These are phyloP conservation scores for Drosophila nasuta DNA, from an alignment of 1,140 invertebrate genomes.

Conservation along the genomic window DNA sequence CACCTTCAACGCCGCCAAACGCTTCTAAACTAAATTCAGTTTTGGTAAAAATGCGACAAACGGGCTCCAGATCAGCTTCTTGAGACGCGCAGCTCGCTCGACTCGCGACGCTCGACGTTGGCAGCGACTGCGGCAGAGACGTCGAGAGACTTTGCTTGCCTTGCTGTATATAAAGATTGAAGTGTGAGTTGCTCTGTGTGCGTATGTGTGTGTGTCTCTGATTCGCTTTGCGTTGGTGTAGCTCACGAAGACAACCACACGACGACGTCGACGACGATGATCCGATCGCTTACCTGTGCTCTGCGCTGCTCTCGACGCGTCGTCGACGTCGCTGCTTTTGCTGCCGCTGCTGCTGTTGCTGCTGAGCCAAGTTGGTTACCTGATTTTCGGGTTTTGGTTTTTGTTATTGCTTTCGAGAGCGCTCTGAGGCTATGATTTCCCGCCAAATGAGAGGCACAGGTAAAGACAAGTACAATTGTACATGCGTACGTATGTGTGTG, in stretches of 20 bases:
- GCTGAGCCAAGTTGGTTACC: conserved; percentile 63
- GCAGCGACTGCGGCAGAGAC: conserved; percentile 22
- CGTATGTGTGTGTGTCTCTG: conserved; percentile 10
- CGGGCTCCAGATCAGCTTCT: conserved; percentile 83
- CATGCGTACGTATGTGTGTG: conserved; percentile 14
- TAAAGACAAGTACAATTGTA: conserved; percentile 70
- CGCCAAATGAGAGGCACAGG: conserved; percentile 77
- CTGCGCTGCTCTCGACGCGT: conserved; percentile 24
- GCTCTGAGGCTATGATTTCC: conserved; percentile 67
- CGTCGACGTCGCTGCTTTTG: conserved; percentile 24
- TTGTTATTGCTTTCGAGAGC: conserved; percentile 66
- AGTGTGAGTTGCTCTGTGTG: conserved; percentile 9
- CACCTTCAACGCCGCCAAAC: conserved; percentile 84
- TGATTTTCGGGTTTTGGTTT: conserved; percentile 82
- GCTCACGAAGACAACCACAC: conserved; percentile 24
- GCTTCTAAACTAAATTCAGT: conserved; percentile 84
- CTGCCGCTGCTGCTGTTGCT: background rate
- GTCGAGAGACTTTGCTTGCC: background rate
- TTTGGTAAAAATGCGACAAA: conserved; percentile 83
- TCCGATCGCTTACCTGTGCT: conserved; percentile 62
- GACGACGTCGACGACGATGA: conserved; percentile 48
- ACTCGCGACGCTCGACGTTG: background rate
- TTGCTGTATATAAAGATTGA: conserved; percentile 60
- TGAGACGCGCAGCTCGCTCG: conserved; percentile 54
- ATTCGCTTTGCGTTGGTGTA: conserved; percentile 70